phyloP scores from a whole-genome alignment of 2,113 vertebrate species.

The Syngnathus typhle region DNA sequence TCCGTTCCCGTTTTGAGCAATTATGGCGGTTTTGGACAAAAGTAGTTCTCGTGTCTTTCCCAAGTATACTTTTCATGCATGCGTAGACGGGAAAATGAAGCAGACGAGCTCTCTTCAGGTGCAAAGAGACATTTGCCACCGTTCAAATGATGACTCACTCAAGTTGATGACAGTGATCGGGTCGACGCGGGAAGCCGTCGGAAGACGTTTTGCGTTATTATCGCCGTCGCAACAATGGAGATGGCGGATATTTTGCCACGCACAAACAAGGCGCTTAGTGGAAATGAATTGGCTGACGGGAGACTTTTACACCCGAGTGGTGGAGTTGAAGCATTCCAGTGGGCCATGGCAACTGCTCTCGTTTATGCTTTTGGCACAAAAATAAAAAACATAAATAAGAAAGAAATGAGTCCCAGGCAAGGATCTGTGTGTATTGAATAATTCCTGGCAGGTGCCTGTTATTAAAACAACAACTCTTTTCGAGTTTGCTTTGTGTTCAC shows the following conservation, averaged over 20 bases:
- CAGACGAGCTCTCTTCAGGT: constrained; percentile 25
- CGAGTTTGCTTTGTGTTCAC: neutral
- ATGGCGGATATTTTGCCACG: constrained; percentile 10
- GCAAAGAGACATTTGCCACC: constrained; percentile 10
- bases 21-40: too few relatives aligned
- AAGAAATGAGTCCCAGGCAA: neutral
- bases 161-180: neutral
- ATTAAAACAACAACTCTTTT: neutral
- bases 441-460: neutral
- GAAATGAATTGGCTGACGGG: constrained; percentile 11
- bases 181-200: constrained; percentile 12
- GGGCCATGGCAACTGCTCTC: constrained; percentile 13
- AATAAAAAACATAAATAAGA: neutral
- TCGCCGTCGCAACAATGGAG: constrained; percentile 8
- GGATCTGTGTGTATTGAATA: neutral
- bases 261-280: constrained; percentile 17
- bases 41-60: neutral
- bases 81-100: constrained; percentile 22
- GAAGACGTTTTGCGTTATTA: constrained; percentile 3
- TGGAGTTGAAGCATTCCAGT: constrained; percentile 8
- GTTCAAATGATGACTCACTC: constrained; percentile 1
- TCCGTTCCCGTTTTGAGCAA: too few relatives aligned
- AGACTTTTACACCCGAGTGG: neutral
- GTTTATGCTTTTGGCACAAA: neutral
- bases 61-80: neutral